phyloP scores from a whole-genome alignment of 2,888 invertebrate species.

The Dryadula phaetusa region DNA sequence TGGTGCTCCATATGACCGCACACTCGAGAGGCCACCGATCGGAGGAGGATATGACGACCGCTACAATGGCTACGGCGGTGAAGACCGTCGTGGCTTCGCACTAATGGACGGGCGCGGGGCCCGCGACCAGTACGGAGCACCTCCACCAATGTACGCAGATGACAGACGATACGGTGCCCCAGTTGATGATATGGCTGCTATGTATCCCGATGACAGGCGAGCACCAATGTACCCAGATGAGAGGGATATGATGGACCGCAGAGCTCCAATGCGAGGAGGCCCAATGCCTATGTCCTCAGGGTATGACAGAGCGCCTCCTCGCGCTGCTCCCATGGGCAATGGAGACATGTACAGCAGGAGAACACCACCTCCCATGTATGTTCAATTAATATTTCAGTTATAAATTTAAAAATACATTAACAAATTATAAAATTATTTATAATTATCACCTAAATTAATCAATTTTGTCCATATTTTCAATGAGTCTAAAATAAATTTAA shows the following conservation, averaged over 20 bases:
- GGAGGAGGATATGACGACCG: slow-evolving; percentile 71
- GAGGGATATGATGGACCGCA: slow-evolving; percentile 70
- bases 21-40: slow-evolving; percentile 60
- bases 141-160: slow-evolving; percentile 62
- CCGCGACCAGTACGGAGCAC: slow-evolving; percentile 70
- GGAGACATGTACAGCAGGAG: slow-evolving; percentile 81
- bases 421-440: neutral
- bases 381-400: slow-evolving; percentile 34
- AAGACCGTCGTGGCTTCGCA: slow-evolving; percentile 76
- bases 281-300: slow-evolving; percentile 59
- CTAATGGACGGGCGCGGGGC: slow-evolving; percentile 67
- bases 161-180: slow-evolving; percentile 57
- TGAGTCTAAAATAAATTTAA: neutral
- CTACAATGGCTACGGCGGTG: slow-evolving; percentile 74
- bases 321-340: slow-evolving; percentile 67
- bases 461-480: too few relatives aligned
- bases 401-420: neutral
- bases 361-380: slow-evolving; percentile 70
- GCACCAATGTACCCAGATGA: slow-evolving; percentile 72
- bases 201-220: slow-evolving; percentile 62
- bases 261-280: slow-evolving; percentile 60
- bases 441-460: too few relatives aligned
- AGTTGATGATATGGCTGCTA: slow-evolving; percentile 53
- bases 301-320: slow-evolving; percentile 67
- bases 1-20: slow-evolving; percentile 63